A percentile compares a stretch with the other conserved stretches of the same genome.
Evolutionary conservation across 2,797 vertebrate genomes (phyloP).

Genomic region (Thunnus albacares): DNA sequence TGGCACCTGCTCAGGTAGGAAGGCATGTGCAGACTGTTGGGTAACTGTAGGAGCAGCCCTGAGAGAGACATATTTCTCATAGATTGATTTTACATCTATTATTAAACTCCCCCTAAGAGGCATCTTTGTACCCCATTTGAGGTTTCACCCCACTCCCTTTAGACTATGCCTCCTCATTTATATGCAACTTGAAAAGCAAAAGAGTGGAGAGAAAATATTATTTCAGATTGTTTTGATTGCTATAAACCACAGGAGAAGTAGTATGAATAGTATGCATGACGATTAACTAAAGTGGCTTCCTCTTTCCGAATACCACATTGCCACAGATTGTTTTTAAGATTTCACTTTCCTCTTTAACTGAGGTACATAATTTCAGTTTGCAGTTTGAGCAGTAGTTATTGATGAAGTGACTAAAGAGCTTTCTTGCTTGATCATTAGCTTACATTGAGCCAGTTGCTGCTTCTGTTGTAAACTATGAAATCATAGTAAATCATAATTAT

Average conservation of each 20-base stretch:
- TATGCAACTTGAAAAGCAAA: not conserved
- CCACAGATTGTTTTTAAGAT: too few relatives aligned
- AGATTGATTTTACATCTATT: slow-evolving; percentile 12
- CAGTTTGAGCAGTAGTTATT: not conserved
- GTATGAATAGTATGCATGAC: too few relatives aligned
- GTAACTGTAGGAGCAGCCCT: not conserved
- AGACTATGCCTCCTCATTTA: not conserved
- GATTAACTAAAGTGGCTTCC: too few relatives aligned
- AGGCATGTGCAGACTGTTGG: not conserved
- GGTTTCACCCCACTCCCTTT: too few relatives aligned
- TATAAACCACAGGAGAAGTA: too few relatives aligned
- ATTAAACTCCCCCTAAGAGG: slow-evolving; percentile 9
- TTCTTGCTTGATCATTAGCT: not conserved
- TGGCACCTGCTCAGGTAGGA: slow-evolving; percentile 12
- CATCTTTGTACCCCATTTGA: not conserved
- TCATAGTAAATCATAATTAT: not conserved
- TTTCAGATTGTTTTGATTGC: too few relatives aligned
- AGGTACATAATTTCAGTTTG: not conserved
- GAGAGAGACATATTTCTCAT: not conserved
- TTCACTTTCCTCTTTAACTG: too few relatives aligned
- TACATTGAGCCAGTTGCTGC: not conserved
- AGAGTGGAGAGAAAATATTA: not conserved
- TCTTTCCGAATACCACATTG: too few relatives aligned
- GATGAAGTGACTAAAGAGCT: not conserved
- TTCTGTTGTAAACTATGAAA: not conserved